These are phyloP conservation scores for Hipposideros larvatus DNA, from an alignment of 2,797 vertebrate species.

Conservation along the genomic window DNA sequence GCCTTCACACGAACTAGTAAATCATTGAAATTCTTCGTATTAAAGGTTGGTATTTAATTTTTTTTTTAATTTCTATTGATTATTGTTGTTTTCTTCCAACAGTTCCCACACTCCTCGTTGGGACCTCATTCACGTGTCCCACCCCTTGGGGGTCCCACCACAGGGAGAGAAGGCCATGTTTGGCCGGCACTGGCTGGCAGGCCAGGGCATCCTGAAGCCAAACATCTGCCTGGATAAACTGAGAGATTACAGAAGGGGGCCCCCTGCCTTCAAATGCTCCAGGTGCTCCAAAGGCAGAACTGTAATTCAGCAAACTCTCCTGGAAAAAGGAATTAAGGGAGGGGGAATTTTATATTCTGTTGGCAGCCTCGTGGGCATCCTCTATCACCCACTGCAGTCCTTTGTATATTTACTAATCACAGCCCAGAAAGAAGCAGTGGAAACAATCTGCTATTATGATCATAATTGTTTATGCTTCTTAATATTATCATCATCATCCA, in stretches of 20 bases:
- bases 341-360: not conserved
- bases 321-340: not conserved
- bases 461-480: constrained; percentile 53
- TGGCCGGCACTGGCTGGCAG: fast-evolving
- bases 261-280: not conserved
- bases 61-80: too few relatives aligned
- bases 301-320: not conserved
- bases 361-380: not conserved
- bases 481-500: constrained; percentile 42
- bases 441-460: constrained; percentile 31
- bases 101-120: not conserved
- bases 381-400: not conserved
- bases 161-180: not conserved
- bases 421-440: constrained; percentile 28
- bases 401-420: constrained; percentile 54
- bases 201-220: not conserved
- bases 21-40: not conserved
- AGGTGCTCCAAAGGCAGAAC: not conserved
- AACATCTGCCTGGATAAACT: not conserved
- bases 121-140: too few relatives aligned
- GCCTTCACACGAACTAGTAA: not conserved
- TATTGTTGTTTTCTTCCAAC: not conserved
- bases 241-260: not conserved
- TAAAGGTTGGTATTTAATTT: not conserved
- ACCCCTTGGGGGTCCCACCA: fast-evolving